These are phyloP conservation scores for Macrophya alboannulata DNA, from an alignment of 2,888 invertebrate genomes.

Conservation along the genomic window DNA sequence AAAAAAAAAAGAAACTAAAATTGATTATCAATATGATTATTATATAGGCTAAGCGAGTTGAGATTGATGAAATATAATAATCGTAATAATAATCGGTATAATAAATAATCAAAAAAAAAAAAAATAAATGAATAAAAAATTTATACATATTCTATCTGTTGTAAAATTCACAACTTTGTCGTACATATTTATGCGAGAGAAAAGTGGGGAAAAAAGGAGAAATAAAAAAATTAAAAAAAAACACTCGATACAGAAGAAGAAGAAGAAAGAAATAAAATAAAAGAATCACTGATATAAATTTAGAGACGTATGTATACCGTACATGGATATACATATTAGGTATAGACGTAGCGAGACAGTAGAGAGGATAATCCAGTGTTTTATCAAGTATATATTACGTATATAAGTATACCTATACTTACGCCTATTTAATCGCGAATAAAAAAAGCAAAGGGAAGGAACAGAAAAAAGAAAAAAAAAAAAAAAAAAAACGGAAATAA, in stretches of 20 bases:
- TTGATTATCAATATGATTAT: neutral
- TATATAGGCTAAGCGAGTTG: slow-evolving; percentile 21
- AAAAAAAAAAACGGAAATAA: too few species aligned
- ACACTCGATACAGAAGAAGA: too few species aligned
- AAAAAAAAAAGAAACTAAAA: neutral
- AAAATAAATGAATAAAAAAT: neutral
- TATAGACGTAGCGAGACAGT: too few species aligned
- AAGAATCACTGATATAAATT: neutral
- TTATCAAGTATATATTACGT: slow-evolving; percentile 4
- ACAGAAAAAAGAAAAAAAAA: neutral
- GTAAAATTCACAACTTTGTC: neutral
- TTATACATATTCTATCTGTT: neutral
- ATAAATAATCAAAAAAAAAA: neutral
- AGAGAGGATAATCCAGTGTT: slow-evolving; percentile 7
- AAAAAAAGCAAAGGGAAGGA: neutral
- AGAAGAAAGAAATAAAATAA: neutral
- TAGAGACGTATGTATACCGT: neutral
- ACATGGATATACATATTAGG: too few species aligned
- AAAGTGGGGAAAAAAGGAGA: too few species aligned
- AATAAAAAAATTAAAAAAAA: neutral
- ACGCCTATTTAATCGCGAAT: neutral
- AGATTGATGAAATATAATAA: slow-evolving; percentile 33
- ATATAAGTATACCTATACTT: neutral
- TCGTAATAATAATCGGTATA: neutral
- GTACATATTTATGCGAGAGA: too few species aligned